Conservation (phyloP, 2,797 vertebrate genomes). For the Alfaro cultratus region DNA sequence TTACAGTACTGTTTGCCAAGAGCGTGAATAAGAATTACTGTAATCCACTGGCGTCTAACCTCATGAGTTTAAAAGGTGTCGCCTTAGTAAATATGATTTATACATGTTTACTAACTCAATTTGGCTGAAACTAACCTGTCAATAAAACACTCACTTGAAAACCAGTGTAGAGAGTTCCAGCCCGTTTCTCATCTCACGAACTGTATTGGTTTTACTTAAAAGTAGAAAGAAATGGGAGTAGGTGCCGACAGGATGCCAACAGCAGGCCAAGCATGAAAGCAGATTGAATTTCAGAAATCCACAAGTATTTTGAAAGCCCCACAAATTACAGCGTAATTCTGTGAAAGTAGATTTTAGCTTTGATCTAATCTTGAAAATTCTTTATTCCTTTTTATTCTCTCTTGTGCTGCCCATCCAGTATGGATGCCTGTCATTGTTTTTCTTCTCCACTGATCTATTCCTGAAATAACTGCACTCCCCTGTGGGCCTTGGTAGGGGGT, state of each 20-base stretch:
- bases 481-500: constrained; percentile 42
- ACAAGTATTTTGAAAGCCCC: not conserved
- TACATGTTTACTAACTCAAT: constrained; percentile 17
- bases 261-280: not conserved
- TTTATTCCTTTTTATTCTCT: constrained; percentile 5
- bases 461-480: constrained; percentile 34
- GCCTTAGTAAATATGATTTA: constrained; percentile 26
- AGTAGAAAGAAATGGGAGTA: not conserved
- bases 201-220: constrained; percentile 17
- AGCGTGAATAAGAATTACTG: constrained; percentile 1
- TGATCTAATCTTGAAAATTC: not conserved
- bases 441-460: constrained; percentile 31
- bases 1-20: not conserved
- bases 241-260: constrained; percentile 1
- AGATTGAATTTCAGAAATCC: constrained; percentile 1
- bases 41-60: constrained; percentile 12
- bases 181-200: constrained; percentile 8
- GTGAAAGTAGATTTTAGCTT: constrained; percentile 2
- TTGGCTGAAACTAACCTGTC: constrained; percentile 20
- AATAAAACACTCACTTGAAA: constrained; percentile 18
- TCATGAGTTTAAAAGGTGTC: constrained; percentile 21
- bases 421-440: constrained; percentile 30
- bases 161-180: constrained; percentile 26
- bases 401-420: constrained; percentile 10
- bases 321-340: not conserved